Conservation (phyloP, 2,888 invertebrate species). For the Tenthredo notha region DNA sequence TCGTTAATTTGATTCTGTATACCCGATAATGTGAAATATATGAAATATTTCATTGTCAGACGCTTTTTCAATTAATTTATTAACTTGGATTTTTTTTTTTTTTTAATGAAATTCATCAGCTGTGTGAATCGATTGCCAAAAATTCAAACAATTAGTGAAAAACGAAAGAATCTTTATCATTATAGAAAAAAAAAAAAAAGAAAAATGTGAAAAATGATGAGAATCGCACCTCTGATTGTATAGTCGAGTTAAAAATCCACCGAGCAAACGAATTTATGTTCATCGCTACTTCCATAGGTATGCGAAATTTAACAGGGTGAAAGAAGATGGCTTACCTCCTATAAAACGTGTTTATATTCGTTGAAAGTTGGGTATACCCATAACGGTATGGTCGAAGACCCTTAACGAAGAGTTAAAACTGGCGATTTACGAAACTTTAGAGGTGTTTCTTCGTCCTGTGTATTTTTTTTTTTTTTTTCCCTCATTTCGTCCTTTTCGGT, state of each 20-base stretch:
- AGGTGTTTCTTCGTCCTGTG: not conserved
- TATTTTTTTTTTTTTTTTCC: not conserved
- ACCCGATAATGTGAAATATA: not conserved
- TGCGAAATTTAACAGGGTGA: not conserved
- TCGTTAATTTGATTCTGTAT: not conserved
- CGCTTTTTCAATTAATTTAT: not conserved
- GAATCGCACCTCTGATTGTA: not conserved
- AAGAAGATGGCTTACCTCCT: not conserved
- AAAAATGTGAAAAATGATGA: not conserved
- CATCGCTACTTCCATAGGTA: not conserved
- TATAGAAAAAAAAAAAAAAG: too few relatives aligned
- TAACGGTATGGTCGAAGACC: not conserved
- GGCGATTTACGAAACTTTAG: not conserved
- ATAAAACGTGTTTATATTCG: conserved; percentile 21
- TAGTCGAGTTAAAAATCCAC: not conserved
- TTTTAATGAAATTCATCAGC: not conserved
- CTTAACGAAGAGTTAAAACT: conserved; percentile 24
- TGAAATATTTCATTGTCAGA: not conserved
- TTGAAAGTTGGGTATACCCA: conserved; percentile 8
- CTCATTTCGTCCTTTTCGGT: not conserved
- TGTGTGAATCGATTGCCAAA: not conserved
- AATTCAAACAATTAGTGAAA: too few relatives aligned
- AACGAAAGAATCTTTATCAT: not conserved
- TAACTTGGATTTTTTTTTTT: not conserved
- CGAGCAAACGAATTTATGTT: not conserved